A percentile compares a stretch with the other conserved stretches of the same genome.
phyloP scores from a whole-genome alignment of 1,140 invertebrate genomes.

The Drosophila subobscura region DNA sequence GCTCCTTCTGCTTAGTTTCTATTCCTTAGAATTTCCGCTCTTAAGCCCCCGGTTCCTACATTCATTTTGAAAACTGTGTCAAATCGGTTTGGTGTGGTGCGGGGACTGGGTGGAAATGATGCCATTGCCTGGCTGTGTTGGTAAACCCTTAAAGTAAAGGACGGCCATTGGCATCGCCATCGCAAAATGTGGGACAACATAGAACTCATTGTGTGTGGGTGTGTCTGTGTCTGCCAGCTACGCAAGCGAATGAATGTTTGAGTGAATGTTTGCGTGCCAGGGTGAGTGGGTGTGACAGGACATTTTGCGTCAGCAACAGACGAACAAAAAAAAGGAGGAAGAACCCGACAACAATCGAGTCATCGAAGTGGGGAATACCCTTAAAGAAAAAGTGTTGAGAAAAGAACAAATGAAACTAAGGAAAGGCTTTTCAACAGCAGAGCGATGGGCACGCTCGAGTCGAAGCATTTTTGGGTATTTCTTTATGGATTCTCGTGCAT shows the following conservation, averaged over 20 bases:
- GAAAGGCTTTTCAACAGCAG: no score
- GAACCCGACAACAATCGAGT: no score
- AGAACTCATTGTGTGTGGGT: conserved; percentile 42
- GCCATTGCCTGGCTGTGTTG: conserved; percentile 38
- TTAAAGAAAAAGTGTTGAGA: no score
- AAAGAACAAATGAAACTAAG: no score
- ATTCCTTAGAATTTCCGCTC: conserved; percentile 12
- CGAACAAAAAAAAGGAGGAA: conserved; percentile 18
- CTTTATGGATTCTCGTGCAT: no score
- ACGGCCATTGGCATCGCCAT: no score
- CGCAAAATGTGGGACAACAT: conserved; percentile 61
- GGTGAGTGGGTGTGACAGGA: conserved; percentile 62
- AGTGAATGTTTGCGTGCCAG: conserved; percentile 10
- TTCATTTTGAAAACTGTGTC: conserved; percentile 59
- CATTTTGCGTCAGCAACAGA: conserved; percentile 72
- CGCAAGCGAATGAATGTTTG: conserved; percentile 20
- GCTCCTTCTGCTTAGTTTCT: conserved; percentile 9
- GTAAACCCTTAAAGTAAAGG: conserved; percentile 58
- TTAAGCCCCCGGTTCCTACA: not conserved
- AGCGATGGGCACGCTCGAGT: conserved; percentile 3
- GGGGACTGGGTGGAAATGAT: conserved; percentile 32
- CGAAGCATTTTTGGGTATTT: no score
- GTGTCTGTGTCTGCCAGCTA: not conserved
- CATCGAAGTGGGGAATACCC: no score
- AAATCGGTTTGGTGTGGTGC: conserved; percentile 35